Evolutionary conservation across 2,888 invertebrate species (phyloP).

Genomic region (Drosophila anomalata): DNA sequence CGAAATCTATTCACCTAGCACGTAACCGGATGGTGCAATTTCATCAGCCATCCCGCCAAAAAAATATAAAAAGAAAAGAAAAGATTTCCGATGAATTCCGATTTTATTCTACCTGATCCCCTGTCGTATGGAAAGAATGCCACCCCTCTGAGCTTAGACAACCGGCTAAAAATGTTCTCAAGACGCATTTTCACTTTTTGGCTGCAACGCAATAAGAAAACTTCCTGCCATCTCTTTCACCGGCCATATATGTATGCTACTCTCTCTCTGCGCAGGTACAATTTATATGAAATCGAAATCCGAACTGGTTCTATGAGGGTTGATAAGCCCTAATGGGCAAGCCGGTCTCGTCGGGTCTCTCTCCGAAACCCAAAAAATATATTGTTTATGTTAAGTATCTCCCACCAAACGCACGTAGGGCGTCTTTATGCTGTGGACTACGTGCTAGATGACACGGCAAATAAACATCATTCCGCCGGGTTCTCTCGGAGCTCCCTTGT

Average conservation of each 20-base stretch:
- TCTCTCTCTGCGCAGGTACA: constrained; percentile 64
- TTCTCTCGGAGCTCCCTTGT: constrained; percentile 39
- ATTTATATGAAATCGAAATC: constrained; percentile 35
- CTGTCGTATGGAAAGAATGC: constrained; percentile 5
- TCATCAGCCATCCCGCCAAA: constrained; percentile 60
- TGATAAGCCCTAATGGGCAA: constrained; percentile 49
- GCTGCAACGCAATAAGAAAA: constrained; percentile 47
- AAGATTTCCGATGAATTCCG: constrained; percentile 24
- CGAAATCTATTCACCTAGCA: constrained; percentile 19
- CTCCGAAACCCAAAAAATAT: constrained; percentile 2
- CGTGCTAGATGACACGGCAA: constrained; percentile 68
- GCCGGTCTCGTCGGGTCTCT: neutral
- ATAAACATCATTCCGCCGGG: constrained; percentile 34
- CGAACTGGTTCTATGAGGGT: constrained; percentile 55
- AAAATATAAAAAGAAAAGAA: constrained; percentile 22
- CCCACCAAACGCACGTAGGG: constrained; percentile 59
- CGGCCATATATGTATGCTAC: neutral
- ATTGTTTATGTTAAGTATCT: constrained; percentile 17
- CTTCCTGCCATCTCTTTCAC: constrained; percentile 18
- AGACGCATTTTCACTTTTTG: constrained; percentile 61
- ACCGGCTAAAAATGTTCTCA: constrained; percentile 35
- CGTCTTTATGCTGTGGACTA: constrained; percentile 53
- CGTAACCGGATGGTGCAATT: constrained; percentile 67
- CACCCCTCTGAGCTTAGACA: constrained; percentile 36
- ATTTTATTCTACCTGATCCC: constrained; percentile 13